Percentiles rank a stretch among this genome's conserved stretches.
phyloP scores from a whole-genome alignment of 92 coral and sea anemone genomes.

The Siderastrea radians region DNA sequence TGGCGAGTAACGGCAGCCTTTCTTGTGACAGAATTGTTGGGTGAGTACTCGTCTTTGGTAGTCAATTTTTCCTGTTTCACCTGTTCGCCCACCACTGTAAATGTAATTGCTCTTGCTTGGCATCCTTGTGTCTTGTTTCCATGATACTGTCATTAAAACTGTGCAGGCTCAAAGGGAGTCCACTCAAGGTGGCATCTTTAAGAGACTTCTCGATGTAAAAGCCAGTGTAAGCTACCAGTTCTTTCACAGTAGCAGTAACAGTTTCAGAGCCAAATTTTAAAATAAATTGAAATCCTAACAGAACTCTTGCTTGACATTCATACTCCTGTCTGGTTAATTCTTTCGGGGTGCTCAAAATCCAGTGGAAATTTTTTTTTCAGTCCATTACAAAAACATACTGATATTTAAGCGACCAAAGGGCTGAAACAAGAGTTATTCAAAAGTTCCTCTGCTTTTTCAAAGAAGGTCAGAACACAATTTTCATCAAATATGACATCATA shows the following conservation, averaged over 20 bases:
- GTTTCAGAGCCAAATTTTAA: conserved; percentile 48
- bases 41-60: conserved; percentile 53
- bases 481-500: conserved; percentile 64
- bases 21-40: conserved; percentile 14
- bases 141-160: too few relatives aligned
- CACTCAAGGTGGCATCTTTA: conserved; percentile 49
- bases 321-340: too few relatives aligned
- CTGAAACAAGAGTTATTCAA: conserved; percentile 48
- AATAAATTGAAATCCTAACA: conserved; percentile 64
- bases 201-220: conserved; percentile 55
- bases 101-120: conserved; percentile 49
- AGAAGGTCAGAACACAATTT: conserved; percentile 33
- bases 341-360: too few relatives aligned
- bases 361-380: not conserved
- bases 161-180: not conserved
- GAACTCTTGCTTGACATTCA: conserved; percentile 41
- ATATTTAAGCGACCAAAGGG: conserved; percentile 23
- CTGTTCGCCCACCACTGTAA: conserved; percentile 61
- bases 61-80: conserved; percentile 40
- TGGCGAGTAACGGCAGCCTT: conserved; percentile 11
- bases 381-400: conserved; percentile 43
- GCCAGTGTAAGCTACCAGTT: conserved; percentile 39
- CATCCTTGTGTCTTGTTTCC: not conserved
- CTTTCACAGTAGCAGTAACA: conserved; percentile 64
- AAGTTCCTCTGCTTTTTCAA: conserved; percentile 31